phyloP scores from a whole-genome alignment of 2,888 invertebrate species.

The Cacoxenus indagator region DNA sequence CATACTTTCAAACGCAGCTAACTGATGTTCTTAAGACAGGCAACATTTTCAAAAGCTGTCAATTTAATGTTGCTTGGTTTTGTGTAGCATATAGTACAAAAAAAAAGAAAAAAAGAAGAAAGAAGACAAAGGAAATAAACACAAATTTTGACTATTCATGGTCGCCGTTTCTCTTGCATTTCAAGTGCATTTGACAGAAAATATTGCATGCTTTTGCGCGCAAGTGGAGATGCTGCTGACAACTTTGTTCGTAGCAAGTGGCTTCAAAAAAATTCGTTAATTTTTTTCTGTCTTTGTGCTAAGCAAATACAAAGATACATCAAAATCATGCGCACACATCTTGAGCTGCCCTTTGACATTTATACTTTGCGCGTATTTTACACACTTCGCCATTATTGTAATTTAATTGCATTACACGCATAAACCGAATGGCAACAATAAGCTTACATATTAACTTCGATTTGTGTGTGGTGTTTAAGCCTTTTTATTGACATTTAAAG shows the following conservation, averaged over 20 bases:
- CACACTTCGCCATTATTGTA: not conserved
- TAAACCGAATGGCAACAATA: not conserved
- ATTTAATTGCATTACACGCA: constrained; percentile 15
- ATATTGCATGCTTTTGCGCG: constrained; percentile 7
- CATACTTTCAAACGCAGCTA: not conserved
- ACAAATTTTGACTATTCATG: no score
- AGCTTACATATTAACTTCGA: not conserved
- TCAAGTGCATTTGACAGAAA: constrained; percentile 6
- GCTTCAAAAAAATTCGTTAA: no score
- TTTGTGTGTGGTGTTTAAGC: constrained; percentile 14
- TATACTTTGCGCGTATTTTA: not conserved
- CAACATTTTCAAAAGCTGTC: constrained; percentile 25
- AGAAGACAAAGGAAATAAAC: no score
- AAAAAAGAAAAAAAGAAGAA: no score
- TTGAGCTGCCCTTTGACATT: constrained; percentile 6
- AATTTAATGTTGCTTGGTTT: no score
- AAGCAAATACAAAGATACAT: not conserved
- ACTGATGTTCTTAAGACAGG: no score
- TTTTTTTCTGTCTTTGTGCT: not conserved
- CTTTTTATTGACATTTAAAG: constrained; percentile 41
- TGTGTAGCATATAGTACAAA: no score
- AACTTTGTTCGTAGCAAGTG: no score
- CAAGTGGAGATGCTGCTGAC: not conserved
- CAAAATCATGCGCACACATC: not conserved
- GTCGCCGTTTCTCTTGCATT: not conserved